Percentiles rank a stretch among this genome's conserved stretches.
phyloP scores from a whole-genome alignment of 2,797 vertebrate species.

The Lacerta viridis region DNA sequence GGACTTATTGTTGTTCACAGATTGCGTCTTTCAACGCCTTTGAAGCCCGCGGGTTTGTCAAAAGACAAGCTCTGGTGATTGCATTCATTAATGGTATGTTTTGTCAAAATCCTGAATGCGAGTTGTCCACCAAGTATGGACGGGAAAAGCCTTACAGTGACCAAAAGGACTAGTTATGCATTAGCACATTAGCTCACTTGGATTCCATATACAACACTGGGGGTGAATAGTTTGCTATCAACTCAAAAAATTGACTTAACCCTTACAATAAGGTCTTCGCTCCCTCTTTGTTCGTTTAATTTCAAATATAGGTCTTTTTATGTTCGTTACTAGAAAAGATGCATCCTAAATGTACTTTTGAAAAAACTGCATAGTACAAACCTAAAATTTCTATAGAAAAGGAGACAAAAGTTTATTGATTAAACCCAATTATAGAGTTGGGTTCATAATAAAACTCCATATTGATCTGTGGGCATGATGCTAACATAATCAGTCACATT shows the following conservation, averaged over 20 bases:
- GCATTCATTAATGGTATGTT: slow-evolving; percentile 93
- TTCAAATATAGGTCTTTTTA: slow-evolving; percentile 92
- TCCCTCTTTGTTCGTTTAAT: slow-evolving; percentile 85
- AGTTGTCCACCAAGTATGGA: slow-evolving; percentile 84
- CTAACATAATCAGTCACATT: slow-evolving; percentile 93
- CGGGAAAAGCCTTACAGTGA: slow-evolving; percentile 83
- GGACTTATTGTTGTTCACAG: slow-evolving; percentile 84
- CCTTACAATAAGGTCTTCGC: slow-evolving; percentile 77
- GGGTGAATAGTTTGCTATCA: slow-evolving; percentile 89
- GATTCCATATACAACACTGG: slow-evolving; percentile 79
- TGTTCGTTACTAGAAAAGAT: slow-evolving; percentile 84
- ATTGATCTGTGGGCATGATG: slow-evolving; percentile 95
- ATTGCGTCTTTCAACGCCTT: slow-evolving; percentile 87
- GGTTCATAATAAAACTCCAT: slow-evolving; percentile 88
- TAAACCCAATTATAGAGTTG: slow-evolving; percentile 89
- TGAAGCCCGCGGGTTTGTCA: slow-evolving; percentile 91
- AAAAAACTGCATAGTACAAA: slow-evolving; percentile 72
- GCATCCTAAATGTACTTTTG: slow-evolving; percentile 88
- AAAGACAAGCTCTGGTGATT: slow-evolving; percentile 90
- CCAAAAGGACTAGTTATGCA: slow-evolving; percentile 87
- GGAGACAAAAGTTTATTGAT: slow-evolving; percentile 98
- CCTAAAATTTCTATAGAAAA: slow-evolving; percentile 87
- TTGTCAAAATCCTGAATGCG: slow-evolving; percentile 87
- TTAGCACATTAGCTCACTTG: slow-evolving; percentile 86
- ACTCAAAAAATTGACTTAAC: slow-evolving; percentile 85